A percentile compares a stretch with the other conserved stretches of the same genome.
phyloP scores from a whole-genome alignment of 2,113 vertebrate genomes.

The Barbus barbus region DNA sequence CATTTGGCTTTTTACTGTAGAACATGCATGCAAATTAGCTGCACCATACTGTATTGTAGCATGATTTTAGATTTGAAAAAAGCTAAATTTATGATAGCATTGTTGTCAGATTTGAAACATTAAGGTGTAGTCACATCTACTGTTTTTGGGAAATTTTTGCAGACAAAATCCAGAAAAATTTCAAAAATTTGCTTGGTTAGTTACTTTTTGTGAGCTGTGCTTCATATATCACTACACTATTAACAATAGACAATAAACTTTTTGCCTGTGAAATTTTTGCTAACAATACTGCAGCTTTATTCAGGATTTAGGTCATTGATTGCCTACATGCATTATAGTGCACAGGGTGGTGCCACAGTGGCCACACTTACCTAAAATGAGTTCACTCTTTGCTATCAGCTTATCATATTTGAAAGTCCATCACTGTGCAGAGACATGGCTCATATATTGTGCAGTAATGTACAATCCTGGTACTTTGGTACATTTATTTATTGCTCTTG shows the following conservation, averaged over 20 bases:
- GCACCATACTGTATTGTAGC: neutral
- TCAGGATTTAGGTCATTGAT: neutral
- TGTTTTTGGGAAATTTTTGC: neutral
- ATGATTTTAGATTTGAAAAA: neutral
- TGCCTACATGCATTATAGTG: neutral
- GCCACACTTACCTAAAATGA: neutral
- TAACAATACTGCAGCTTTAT: neutral
- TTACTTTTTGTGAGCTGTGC: no score
- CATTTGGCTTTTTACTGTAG: neutral
- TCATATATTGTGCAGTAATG: neutral
- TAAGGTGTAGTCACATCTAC: neutral
- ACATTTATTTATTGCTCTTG: conserved; percentile 27
- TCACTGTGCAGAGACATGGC: neutral
- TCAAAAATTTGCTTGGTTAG: no score
- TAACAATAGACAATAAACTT: no score
- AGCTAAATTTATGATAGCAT: neutral
- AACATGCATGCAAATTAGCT: neutral
- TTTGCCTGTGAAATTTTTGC: neutral
- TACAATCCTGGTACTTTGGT: neutral
- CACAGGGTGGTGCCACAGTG: no score
- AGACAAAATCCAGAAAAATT: neutral
- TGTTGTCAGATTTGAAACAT: neutral
- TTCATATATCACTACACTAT: no score
- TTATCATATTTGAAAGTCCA: neutral
- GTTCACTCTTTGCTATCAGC: neutral